Base-by-base conservation (phyloP, 2,113 vertebrate species). In the Xenopus borealis region DNA sequence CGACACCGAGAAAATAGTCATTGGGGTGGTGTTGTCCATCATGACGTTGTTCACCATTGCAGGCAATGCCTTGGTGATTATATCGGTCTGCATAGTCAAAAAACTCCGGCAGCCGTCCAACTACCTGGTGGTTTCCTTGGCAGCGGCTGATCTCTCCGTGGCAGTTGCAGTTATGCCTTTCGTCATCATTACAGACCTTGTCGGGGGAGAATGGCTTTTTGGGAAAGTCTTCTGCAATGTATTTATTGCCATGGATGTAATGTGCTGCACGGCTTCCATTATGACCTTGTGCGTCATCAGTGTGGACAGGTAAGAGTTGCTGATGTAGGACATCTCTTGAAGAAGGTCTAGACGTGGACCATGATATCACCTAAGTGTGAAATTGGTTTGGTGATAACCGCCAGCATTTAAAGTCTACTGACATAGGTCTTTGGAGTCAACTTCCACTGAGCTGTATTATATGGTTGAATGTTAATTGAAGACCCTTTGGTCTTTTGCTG, bases 281-380 rank as follows among this genome's bases (percentile, higher is more conserved):
- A 91, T 92, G 89, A 91, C 90, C 18, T 76, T 92, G 66, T 92
- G 91, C 72, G 90, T 92, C 77, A 92, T 92, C 83, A 92, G 91
- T 12, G 88, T 92, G 80, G 91, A 92, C 87, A 89, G 91, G 91
- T 92, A 76, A 84, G 88, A 65, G 5, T 40, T 40, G 33, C 33
- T 6, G 6, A 6, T 7, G 33, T 40, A 40, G 33, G 33, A 40
- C 33, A 6, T 40, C 33, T 27, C 23, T 27, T 27, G 2, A 27
- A 27, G 23, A 27, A 27, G 23, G 23, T 27, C 3, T 27, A 27
- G 3, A 27, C 3, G 23, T 27, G 23, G 23, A 27, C 23, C 23
- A 27, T 27, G 7, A 6, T 40, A 7, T 6, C 3, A 33, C 3
- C 3, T 7, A 33, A 33, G n/a, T n/a, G n/a, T n/a, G n/a, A 33